A percentile compares a stretch with the other conserved stretches of the same genome.
phyloP scores from a whole-genome alignment of 2,888 invertebrate genomes.

The Pseudoips prasinana region DNA sequence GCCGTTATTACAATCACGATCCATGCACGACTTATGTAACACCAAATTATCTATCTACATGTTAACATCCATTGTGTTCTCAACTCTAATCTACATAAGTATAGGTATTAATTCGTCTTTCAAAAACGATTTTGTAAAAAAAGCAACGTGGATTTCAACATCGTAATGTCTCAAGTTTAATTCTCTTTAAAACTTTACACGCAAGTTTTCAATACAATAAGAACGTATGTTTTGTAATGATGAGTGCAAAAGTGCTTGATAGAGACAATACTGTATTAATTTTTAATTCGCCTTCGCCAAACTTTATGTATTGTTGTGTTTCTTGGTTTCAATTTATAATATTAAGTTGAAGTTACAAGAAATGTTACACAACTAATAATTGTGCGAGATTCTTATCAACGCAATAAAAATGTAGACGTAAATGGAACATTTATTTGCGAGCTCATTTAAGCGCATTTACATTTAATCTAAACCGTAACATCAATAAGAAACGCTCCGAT shows the following conservation, averaged over 20 bases:
- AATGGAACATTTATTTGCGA: too few species aligned
- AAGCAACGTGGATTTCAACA: conserved; percentile 60
- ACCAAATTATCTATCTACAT: conserved; percentile 68
- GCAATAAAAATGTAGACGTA: too few species aligned
- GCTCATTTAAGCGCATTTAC: too few species aligned
- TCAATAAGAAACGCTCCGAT: conserved; percentile 21
- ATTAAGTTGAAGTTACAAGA: too few species aligned
- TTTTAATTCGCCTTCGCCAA: too few species aligned
- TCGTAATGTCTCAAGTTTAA: conserved; percentile 35
- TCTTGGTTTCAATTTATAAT: too few species aligned
- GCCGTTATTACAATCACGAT: conserved; percentile 67
- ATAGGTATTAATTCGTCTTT: conserved; percentile 79
- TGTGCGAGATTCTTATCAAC: too few species aligned
- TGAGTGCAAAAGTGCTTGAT: conserved; percentile 34
- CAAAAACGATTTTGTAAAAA: conserved; percentile 76
- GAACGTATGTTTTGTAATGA: conserved; percentile 38
- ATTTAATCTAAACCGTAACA: conserved; percentile 13
- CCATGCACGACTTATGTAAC: conserved; percentile 70
- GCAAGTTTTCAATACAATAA: conserved; percentile 65
- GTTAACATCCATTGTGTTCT: conserved; percentile 71
- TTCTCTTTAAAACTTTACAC: conserved; percentile 46
- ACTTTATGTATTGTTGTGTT: too few species aligned
- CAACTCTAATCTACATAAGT: conserved; percentile 78
- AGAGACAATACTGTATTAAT: background rate
- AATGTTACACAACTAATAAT: too few species aligned